Base-by-base conservation (phyloP, 2,888 invertebrate species). In the Rhaphigaster nebulosa region DNA sequence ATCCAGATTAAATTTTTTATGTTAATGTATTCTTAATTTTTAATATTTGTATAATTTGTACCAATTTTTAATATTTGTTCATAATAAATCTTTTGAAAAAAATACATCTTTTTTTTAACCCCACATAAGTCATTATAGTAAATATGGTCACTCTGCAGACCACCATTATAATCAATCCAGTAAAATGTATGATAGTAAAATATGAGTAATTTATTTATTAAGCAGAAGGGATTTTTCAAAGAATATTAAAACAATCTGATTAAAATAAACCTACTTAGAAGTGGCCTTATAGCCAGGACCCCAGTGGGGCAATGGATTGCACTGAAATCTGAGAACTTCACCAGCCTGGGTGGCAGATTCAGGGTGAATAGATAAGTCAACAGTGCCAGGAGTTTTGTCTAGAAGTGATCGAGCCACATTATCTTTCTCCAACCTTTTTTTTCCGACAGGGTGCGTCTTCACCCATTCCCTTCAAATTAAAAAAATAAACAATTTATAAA, bases 251-350 rank as follows among this genome's bases (percentile, higher is more conserved):
- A 84, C 3, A 20, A 45, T 45, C 4, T 84, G 0, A 84, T n/a
- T n/a, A 8, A 84, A 84, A 84, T 84, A 87, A 90, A 94, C 95
- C 94, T 94, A 97, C 97, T 97, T 97, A 34, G 96, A 96, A 38
- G 95, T 96, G 0, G 97, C 96, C 92, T 96, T 95, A 0, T 96
- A 96, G 88, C 98, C 98, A 0, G 99, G 99, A 23, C 0, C 99
- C 99, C 99, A 99, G 94, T 96, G 95, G 0, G 96, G 96, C 52
- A 96, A 94, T 0, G 99, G 99, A 94, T 99, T 99, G 92, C 95
- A 95, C 93, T 98, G 98, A 94, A 97, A 98, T 76, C 99, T 94
- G 1, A 97, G 94, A 41, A 97, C 94, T 0, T 97, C 96, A 90
- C 95, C 95, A 95, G 95, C 13, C 97, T 95, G 54, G 98, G 98